These are phyloP conservation scores for Agrochola macilenta DNA, from an alignment of 2,888 invertebrate genomes.

Conservation along the genomic window DNA sequence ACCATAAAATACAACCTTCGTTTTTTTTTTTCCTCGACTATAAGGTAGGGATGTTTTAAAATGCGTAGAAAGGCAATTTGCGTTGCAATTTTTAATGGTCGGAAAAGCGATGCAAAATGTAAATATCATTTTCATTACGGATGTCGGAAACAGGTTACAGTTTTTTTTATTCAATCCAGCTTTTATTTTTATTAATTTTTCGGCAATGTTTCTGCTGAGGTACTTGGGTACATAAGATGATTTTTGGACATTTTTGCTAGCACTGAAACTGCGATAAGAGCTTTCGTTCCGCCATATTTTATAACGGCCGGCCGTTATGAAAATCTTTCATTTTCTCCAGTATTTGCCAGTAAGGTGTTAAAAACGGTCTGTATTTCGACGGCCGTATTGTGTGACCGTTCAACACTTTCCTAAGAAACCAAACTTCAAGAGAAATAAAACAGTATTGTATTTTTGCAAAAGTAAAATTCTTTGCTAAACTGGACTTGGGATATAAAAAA, in stretches of 20 bases:
- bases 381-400: too few relatives aligned
- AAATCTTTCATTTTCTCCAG: too few relatives aligned
- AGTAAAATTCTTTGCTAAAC: background rate
- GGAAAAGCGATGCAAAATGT: conserved; percentile 36
- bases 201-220: background rate
- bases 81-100: conserved; percentile 20
- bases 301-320: too few relatives aligned
- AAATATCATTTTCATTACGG: conserved; percentile 35
- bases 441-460: background rate
- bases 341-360: too few relatives aligned
- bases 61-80: conserved; percentile 41
- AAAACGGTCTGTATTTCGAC: too few relatives aligned
- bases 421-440: too few relatives aligned
- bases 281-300: too few relatives aligned
- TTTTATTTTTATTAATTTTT: background rate
- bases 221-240: too few relatives aligned
- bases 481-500: background rate
- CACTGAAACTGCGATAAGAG: background rate
- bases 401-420: too few relatives aligned
- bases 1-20: background rate
- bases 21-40: conserved; percentile 19
- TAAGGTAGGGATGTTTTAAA: background rate
- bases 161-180: conserved; percentile 33
- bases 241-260: background rate
- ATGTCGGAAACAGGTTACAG: conserved; percentile 33